Evolutionary conservation across 2,888 invertebrate genomes (phyloP).

Genomic region (Drosophila borealis): DNA sequence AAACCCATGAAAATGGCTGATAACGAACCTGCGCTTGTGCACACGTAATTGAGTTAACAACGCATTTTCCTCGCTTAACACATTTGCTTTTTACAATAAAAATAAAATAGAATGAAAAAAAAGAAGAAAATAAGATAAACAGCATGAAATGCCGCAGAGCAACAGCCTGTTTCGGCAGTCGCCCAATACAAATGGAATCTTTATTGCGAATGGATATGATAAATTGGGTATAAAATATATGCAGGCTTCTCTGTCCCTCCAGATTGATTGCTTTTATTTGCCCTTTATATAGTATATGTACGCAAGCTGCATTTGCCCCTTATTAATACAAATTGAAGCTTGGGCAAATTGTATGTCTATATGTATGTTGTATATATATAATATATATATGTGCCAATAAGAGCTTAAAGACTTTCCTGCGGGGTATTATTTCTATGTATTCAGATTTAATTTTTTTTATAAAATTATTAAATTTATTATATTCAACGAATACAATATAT

Average conservation of each 20-base stretch:
- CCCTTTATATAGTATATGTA: slow-evolving; percentile 1
- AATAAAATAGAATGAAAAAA: not conserved
- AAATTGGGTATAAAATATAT: slow-evolving; percentile 13
- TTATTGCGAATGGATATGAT: slow-evolving; percentile 19
- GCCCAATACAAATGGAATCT: slow-evolving; percentile 7
- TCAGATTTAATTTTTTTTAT: too few species aligned
- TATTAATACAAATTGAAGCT: slow-evolving; percentile 8
- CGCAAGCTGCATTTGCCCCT: slow-evolving; percentile 4
- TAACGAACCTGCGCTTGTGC: not conserved
- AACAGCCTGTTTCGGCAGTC: slow-evolving; percentile 15
- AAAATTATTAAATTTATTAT: too few species aligned
- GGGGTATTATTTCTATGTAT: too few species aligned
- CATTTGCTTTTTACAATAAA: slow-evolving; percentile 11
- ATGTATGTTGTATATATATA: too few species aligned
- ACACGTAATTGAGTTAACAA: slow-evolving; percentile 15
- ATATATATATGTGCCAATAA: too few species aligned
- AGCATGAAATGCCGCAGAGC: slow-evolving; percentile 3
- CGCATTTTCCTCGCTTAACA: slow-evolving; percentile 13
- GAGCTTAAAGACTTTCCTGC: too few species aligned
- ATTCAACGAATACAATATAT: too few species aligned
- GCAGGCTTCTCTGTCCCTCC: not conserved
- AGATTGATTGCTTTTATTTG: slow-evolving; percentile 16
- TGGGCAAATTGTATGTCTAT: not conserved
- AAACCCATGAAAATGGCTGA: not conserved
- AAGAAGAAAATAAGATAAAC: not conserved